A percentile compares a stretch with the other conserved stretches of the same genome.
Evolutionary conservation across 2,113 vertebrate genomes (phyloP).

Genomic region (Sceloporus tristichus): DNA sequence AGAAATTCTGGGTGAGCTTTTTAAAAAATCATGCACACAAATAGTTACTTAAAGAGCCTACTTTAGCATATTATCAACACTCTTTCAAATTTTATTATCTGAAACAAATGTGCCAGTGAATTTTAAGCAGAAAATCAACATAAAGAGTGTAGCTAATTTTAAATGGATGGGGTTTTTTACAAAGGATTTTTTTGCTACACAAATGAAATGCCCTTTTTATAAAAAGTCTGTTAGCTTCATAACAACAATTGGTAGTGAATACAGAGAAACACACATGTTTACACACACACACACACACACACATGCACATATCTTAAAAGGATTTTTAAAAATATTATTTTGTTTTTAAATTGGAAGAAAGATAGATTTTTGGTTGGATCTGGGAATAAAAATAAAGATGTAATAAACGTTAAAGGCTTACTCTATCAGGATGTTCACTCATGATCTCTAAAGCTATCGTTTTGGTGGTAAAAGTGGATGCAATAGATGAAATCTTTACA

Average conservation of each 20-base stretch:
- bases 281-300: background rate
- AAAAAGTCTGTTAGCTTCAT: slow-evolving; percentile 65
- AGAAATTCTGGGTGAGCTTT: slow-evolving; percentile 58
- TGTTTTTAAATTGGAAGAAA: slow-evolving; percentile 34
- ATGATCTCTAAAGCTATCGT: slow-evolving; percentile 65
- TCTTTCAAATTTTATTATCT: slow-evolving; percentile 73
- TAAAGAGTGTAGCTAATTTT: slow-evolving; percentile 64
- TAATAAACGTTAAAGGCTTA: slow-evolving; percentile 75
- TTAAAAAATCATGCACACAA: slow-evolving; percentile 47
- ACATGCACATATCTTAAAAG: slow-evolving; percentile 10
- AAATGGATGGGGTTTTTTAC: slow-evolving; percentile 50
- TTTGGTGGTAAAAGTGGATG: slow-evolving; percentile 75
- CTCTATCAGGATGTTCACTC: slow-evolving; percentile 54
- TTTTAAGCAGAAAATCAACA: slow-evolving; percentile 74
- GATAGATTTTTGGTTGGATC: slow-evolving; percentile 63
- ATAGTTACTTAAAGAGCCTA: slow-evolving; percentile 58
- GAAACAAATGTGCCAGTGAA: slow-evolving; percentile 69
- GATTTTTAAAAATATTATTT: slow-evolving; percentile 45
- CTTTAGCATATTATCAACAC: slow-evolving; percentile 54
- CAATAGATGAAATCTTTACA: slow-evolving; percentile 79
- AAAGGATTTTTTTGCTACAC: slow-evolving; percentile 43
- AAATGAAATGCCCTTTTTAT: slow-evolving; percentile 57
- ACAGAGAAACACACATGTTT: background rate
- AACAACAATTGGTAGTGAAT: slow-evolving; percentile 36
- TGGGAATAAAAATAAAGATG: slow-evolving; percentile 60